Evolutionary conservation across 2,797 vertebrate species (phyloP).

Genomic region (Threskiornis aethiopicus): DNA sequence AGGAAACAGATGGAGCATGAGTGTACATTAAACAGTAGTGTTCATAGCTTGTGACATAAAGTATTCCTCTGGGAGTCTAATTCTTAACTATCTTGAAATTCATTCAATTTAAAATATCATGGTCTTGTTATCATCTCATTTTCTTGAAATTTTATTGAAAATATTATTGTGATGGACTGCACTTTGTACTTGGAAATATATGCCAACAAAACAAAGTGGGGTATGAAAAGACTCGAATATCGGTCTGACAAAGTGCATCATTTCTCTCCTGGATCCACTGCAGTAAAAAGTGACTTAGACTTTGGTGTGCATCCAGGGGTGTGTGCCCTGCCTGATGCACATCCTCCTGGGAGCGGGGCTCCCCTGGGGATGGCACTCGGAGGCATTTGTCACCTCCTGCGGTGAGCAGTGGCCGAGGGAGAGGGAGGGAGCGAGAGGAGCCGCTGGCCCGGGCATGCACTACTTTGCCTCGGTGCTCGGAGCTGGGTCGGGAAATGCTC

Average conservation of each 20-base stretch:
- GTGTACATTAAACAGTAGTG: slow-evolving; percentile 98
- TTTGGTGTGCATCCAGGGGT: background rate
- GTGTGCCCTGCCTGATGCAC: background rate
- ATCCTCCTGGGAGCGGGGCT: background rate
- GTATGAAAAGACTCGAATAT: background rate
- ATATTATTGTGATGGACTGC: slow-evolving; percentile 75
- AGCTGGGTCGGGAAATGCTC: fast-evolving
- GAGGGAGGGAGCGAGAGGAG: background rate
- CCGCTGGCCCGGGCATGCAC: background rate
- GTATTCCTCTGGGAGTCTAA: slow-evolving; percentile 91
- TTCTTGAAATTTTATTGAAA: slow-evolving; percentile 82
- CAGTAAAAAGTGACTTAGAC: background rate
- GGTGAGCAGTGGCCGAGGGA: background rate
- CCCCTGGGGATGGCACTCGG: background rate
- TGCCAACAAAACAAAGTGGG: slow-evolving; percentile 30
- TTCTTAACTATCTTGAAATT: slow-evolving; percentile 97
- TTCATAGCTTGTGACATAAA: slow-evolving; percentile 90
- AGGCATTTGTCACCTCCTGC: background rate
- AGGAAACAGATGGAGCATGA: slow-evolving; percentile 97
- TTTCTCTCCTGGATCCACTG: background rate
- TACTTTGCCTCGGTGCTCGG: fast-evolving
- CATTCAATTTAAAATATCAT: slow-evolving; percentile 90
- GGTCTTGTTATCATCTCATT: slow-evolving; percentile 88
- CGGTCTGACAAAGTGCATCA: background rate
- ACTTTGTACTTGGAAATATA: slow-evolving; percentile 60